phyloP scores from a whole-genome alignment of 2,888 invertebrate genomes.

The Gerris lacustris region DNA sequence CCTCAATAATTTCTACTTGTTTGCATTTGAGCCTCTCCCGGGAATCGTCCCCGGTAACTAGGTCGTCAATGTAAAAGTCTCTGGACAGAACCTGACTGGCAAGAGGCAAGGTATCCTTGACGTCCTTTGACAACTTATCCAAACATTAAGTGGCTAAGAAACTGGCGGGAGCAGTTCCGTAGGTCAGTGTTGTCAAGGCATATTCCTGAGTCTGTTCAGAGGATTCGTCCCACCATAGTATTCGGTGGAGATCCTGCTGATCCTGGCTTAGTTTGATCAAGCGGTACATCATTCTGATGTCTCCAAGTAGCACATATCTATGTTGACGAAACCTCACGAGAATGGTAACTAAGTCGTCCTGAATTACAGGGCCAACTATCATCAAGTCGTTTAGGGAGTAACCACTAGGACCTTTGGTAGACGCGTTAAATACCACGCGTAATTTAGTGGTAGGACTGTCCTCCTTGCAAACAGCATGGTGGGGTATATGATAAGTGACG shows the following conservation, averaged over 20 bases:
- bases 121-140: not conserved
- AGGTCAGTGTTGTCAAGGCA: constrained; percentile 16
- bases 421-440: constrained; percentile 16
- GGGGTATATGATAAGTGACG: not conserved
- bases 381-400: constrained; percentile 14
- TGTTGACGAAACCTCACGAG: constrained; percentile 4
- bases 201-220: not conserved
- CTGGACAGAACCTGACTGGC: not conserved
- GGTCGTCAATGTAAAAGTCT: not conserved
- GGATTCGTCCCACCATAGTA: constrained; percentile 14
- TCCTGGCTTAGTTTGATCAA: not conserved
- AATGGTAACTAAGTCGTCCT: constrained; percentile 6
- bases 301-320: constrained; percentile 5
- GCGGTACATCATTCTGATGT: constrained; percentile 20
- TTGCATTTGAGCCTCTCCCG: not conserved
- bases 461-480: constrained; percentile 13
- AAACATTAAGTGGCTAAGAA: constrained; percentile 7
- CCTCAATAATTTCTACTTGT: not conserved
- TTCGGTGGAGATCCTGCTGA: constrained; percentile 10
- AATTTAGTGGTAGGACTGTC: constrained; percentile 10
- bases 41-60: not conserved
- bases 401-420: not conserved
- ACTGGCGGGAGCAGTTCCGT: not conserved
- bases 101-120: not conserved
- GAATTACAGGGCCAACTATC: constrained; percentile 9